Evolutionary conservation across 2,888 invertebrate species (phyloP).

Genomic region (Drosophila rubida): DNA sequence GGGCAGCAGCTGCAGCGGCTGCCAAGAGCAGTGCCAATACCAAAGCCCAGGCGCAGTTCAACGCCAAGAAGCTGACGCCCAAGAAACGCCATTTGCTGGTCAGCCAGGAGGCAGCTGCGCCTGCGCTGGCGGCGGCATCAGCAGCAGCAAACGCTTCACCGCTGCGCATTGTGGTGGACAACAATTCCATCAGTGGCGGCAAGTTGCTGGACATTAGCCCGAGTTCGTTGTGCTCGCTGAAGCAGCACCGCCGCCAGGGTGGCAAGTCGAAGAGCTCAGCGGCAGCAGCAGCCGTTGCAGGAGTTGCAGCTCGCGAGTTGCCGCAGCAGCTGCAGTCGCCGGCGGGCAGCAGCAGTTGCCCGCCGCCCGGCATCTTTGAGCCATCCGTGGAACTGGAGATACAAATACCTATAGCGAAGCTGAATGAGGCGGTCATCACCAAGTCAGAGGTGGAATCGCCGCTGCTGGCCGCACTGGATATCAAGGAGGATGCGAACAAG

Average conservation of each 20-base stretch:
- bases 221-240: conserved; percentile 71
- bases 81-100: conserved; percentile 81
- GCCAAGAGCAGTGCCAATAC: conserved; percentile 75
- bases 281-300: not conserved
- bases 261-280: conserved; percentile 26
- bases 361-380: conserved; percentile 90
- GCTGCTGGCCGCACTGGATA: conserved; percentile 78
- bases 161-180: conserved; percentile 75
- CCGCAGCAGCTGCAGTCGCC: conserved; percentile 59
- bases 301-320: conserved; percentile 9
- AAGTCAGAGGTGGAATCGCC: conserved; percentile 85
- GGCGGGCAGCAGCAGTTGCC: conserved; percentile 73
- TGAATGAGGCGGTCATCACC: conserved; percentile 85
- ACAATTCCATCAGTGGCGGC: conserved; percentile 74
- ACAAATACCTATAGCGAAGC: conserved; percentile 87
- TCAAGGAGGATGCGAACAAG: conserved; percentile 68
- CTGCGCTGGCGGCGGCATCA: conserved; percentile 19
- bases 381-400: conserved; percentile 89
- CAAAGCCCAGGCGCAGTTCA: conserved; percentile 73
- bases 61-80: conserved; percentile 78
- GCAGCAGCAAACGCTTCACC: conserved; percentile 63
- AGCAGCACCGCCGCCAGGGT: conserved; percentile 87
- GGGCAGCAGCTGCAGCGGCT: conserved; percentile 81
- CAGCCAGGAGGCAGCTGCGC: conserved; percentile 30
- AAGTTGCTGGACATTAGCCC: conserved; percentile 81